A percentile compares a stretch with the other conserved stretches of the same genome.
phyloP scores from a whole-genome alignment of 1,140 invertebrate species.

The Caerostris extrusa region DNA sequence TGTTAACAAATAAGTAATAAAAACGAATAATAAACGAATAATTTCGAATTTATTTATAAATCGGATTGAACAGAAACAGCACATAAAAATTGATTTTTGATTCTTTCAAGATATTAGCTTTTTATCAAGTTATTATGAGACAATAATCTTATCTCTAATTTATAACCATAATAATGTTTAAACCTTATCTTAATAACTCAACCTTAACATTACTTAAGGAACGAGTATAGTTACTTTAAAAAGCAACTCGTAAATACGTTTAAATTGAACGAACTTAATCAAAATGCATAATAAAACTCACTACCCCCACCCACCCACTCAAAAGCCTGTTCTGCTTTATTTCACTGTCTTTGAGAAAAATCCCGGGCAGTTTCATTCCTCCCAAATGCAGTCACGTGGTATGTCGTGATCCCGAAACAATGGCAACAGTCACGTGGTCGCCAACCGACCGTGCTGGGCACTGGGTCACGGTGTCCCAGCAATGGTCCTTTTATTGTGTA shows the following conservation, averaged over 20 bases:
- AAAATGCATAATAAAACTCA: background rate
- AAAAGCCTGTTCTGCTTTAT: background rate
- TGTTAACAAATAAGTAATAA: too few relatives aligned
- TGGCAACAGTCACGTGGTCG: background rate
- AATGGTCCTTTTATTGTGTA: background rate
- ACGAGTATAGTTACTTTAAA: too few relatives aligned
- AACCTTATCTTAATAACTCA: too few relatives aligned
- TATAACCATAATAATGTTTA: too few relatives aligned
- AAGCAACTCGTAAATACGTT: background rate
- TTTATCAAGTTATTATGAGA: too few relatives aligned
- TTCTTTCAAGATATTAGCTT: too few relatives aligned
- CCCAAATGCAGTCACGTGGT: background rate
- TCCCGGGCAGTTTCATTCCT: background rate
- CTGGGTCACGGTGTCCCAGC: constrained; percentile 49
- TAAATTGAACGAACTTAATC: background rate
- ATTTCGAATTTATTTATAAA: too few relatives aligned
- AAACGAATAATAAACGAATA: too few relatives aligned
- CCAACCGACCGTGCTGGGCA: constrained; percentile 16
- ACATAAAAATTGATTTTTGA: too few relatives aligned
- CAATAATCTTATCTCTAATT: too few relatives aligned
- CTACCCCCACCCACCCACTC: background rate
- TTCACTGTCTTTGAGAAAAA: background rate
- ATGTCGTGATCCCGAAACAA: background rate
- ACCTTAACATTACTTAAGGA: too few relatives aligned
- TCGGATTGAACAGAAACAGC: too few relatives aligned